Percentiles rank a stretch among this genome's conserved stretches.
These are phyloP conservation scores for Hanleya hanleyi DNA, from an alignment of 2,888 invertebrate species.

Conservation along the genomic window DNA sequence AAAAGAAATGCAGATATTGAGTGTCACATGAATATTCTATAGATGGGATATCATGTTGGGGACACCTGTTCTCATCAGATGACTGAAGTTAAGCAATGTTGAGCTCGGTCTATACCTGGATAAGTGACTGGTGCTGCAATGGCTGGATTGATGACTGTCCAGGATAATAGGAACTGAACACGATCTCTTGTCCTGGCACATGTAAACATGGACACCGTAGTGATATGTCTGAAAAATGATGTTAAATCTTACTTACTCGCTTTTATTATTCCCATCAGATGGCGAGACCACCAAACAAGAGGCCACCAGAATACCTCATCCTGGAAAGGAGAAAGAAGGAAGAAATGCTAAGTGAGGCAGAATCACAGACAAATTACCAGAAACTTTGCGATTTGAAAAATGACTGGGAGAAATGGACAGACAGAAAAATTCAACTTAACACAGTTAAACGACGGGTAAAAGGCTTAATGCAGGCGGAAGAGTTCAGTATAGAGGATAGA, in stretches of 20 bases:
- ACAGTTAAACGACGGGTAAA: slow-evolving; percentile 62
- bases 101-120: no score
- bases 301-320: slow-evolving; percentile 66
- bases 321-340: slow-evolving; percentile 64
- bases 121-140: no score
- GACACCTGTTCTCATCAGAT: no score
- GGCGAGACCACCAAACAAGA: slow-evolving; percentile 63
- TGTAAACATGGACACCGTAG: no score
- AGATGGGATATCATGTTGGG: no score
- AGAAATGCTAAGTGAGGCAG: slow-evolving; percentile 55
- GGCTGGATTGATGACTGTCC: no score
- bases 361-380: slow-evolving; percentile 59
- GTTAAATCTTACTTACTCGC: background rate
- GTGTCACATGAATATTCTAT: no score
- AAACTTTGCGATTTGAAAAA: slow-evolving; percentile 65
- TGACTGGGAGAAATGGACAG: slow-evolving; percentile 69
- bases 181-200: no score
- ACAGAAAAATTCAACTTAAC: slow-evolving; percentile 63
- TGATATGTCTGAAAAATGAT: background rate
- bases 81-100: no score
- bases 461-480: slow-evolving; percentile 55
- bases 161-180: no score
- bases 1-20: no score
- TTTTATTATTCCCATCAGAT: slow-evolving; percentile 47
- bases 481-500: slow-evolving; percentile 66